Evolutionary conservation across 37 sponge, comb jelly and placozoan species (phyloP), one percentile per base, ranked within the genome.

Genomic region (Axinella damicornis): DNA sequence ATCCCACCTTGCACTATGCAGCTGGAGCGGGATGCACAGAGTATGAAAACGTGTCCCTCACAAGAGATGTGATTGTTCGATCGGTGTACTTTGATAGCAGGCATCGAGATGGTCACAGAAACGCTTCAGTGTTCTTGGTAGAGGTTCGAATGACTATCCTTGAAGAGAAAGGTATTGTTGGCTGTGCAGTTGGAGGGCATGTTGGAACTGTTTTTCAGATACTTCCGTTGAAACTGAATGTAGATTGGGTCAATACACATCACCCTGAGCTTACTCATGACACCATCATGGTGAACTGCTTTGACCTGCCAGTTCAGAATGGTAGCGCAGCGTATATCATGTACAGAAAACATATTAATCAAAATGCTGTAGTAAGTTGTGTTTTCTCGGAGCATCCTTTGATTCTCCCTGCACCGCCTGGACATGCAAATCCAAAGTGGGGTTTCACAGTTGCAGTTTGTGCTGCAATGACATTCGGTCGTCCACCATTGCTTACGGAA

Each of bases 281-380:
- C 2, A 56, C 53, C 32, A 58, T 56, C 16, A 53, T 55, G 0
- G 57, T 74, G n/a, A 58, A 74, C 30, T 74, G 75, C 6, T 74
- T 74, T 55, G 57, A 22, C 18, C 75, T 74, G 33, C 75, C 75
- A 53, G 57, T 58, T 17, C 53, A 56, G 22, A 74, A 53, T 25
- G 56, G 57, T 27, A 57, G 57, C 34, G 25, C n/a, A 17, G 75
- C 75, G 1, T 20, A 24, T 31, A 27, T 74, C 30, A 16, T 16
- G 55, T 74, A 74, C 57, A 53, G 57, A 17, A 53, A 16, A 1
- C 18, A 30, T 21, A 13, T 0, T 55, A 25, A 35, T 55, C 57
- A 33, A 53, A 27, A 2, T 17, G n/a, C n/a, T n/a, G 46, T 12
- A 46, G 56, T 74, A 0, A 19, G 14, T 30, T 27, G 31, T 53